A percentile compares a stretch with the other conserved stretches of the same genome.
These are phyloP conservation scores for Hanleya hanleyi DNA, from an alignment of 2,888 invertebrate genomes.

Conservation along the genomic window DNA sequence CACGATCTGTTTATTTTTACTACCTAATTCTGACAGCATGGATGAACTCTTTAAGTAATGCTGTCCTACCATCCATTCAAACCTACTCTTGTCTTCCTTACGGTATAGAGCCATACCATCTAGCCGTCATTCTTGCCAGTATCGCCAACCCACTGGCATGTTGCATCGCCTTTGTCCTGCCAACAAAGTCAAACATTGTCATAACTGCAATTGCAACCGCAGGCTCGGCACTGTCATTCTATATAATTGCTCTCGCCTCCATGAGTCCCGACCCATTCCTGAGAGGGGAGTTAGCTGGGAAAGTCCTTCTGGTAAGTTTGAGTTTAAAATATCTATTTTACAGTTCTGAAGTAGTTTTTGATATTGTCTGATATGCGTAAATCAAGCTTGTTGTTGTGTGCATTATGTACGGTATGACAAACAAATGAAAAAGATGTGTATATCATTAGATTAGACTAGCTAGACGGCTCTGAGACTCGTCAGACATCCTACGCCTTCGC, in stretches of 20 bases:
- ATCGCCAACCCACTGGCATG: constrained; percentile 88
- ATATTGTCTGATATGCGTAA: too few relatives aligned
- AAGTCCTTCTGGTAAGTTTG: constrained; percentile 81
- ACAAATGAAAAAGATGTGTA: too few relatives aligned
- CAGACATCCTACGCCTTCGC: too few relatives aligned
- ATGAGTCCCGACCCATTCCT: constrained; percentile 82
- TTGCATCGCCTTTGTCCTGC: constrained; percentile 77
- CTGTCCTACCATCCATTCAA: constrained; percentile 86
- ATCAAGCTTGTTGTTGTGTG: too few relatives aligned
- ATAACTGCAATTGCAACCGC: constrained; percentile 56
- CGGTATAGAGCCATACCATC: constrained; percentile 83
- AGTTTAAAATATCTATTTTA: too few relatives aligned
- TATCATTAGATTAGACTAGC: too few relatives aligned
- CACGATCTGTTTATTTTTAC: constrained; percentile 5
- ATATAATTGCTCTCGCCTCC: constrained; percentile 82
- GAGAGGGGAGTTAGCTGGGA: constrained; percentile 77
- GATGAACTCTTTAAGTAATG: constrained; percentile 84
- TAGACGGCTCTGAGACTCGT: too few relatives aligned
- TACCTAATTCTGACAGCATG: constrained; percentile 74
- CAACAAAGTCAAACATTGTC: constrained; percentile 45
- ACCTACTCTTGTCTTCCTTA: constrained; percentile 88
- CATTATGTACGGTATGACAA: too few relatives aligned
- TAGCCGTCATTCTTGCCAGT: constrained; percentile 83
- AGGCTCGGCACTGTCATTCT: constrained; percentile 78
- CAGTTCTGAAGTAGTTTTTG: too few relatives aligned